Conservation (phyloP, 1,140 invertebrate species). For the Hylaeus anthracinus region DNA sequence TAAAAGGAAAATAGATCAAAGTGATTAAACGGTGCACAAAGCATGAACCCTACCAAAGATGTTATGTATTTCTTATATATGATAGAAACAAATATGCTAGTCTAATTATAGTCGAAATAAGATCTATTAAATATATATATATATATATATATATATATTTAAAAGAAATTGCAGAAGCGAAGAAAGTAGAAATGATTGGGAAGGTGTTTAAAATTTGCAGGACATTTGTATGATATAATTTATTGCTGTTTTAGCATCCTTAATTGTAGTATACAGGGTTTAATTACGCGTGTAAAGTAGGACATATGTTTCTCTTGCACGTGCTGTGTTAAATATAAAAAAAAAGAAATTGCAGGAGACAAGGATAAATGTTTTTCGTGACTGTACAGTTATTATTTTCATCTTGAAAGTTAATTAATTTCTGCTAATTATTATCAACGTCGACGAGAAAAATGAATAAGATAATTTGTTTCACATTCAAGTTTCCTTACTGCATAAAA, state of each 20-base stretch:
- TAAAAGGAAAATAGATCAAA: constrained; percentile 16
- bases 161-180: constrained; percentile 11
- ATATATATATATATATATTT: not conserved
- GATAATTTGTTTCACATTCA: not conserved
- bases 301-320: not conserved
- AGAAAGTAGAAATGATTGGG: not conserved
- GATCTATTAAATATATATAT: constrained; percentile 47
- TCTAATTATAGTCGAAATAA: constrained; percentile 19
- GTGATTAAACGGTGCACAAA: constrained; percentile 1
- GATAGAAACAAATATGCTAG: constrained; percentile 17
- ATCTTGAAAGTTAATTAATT: too few relatives aligned
- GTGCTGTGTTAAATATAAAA: not conserved
- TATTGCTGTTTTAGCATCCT: constrained; percentile 6
- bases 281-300: not conserved
- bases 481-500: constrained; percentile 4
- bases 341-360: not conserved
- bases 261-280: not conserved
- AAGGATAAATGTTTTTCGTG: not conserved
- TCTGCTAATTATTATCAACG: not conserved
- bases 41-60: constrained; percentile 17
- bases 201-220: not conserved
- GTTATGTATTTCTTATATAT: constrained; percentile 10
- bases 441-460: not conserved
- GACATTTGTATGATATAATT: constrained; percentile 16
- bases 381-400: not conserved